Conservation (phyloP, 2,797 vertebrate species). For the Squalus acanthias region DNA sequence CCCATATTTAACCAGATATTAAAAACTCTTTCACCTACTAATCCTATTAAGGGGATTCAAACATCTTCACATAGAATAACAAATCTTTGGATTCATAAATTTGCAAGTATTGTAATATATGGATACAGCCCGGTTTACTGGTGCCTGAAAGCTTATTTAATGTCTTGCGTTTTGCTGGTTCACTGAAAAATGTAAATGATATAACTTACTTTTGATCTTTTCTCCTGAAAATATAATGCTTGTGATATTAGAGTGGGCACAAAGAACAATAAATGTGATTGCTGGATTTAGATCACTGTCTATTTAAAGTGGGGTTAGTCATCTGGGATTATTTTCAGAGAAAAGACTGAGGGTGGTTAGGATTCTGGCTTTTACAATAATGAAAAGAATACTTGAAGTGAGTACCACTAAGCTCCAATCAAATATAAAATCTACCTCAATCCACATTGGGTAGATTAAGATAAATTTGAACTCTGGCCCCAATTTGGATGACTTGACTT, state of each 20-base stretch:
- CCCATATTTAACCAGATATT: background rate
- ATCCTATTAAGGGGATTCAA: background rate
- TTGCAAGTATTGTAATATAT: background rate
- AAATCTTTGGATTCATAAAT: background rate
- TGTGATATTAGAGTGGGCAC: background rate
- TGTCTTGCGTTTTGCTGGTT: background rate
- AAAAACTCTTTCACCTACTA: background rate
- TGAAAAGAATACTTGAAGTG: background rate
- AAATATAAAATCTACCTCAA: background rate
- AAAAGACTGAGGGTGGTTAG: background rate
- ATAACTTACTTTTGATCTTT: background rate
- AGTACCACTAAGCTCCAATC: background rate
- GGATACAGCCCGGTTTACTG: background rate
- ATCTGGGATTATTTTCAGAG: background rate
- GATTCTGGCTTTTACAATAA: conserved; percentile 14
- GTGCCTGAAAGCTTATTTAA: background rate
- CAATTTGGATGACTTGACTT: background rate
- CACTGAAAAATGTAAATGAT: background rate
- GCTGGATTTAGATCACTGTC: background rate
- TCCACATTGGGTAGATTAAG: background rate
- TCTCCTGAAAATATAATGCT: background rate
- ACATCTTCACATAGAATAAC: background rate
- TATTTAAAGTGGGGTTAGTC: background rate
- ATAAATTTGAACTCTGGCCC: background rate
- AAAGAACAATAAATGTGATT: background rate